A percentile compares a stretch with the other conserved stretches of the same genome.
These are phyloP conservation scores for Cerastoderma edule DNA, from an alignment of 2,888 invertebrate species.

Conservation along the genomic window DNA sequence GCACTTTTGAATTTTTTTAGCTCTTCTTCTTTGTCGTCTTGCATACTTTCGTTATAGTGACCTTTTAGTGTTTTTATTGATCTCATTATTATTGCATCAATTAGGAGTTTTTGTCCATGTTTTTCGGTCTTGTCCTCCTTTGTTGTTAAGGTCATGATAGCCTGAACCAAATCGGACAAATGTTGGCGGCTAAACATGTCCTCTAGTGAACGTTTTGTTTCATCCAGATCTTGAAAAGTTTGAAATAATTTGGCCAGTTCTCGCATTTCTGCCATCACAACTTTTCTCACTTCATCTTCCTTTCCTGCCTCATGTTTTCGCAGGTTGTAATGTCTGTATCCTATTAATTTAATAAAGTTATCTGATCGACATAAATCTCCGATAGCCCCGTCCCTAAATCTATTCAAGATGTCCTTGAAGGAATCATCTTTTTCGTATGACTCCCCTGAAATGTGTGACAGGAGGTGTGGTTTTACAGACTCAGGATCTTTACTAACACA, in stretches of 20 bases:
- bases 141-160: background rate
- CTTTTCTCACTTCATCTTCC: constrained; percentile 13
- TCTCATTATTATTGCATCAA: constrained; percentile 27
- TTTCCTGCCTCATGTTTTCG: constrained; percentile 9
- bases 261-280: constrained; percentile 10
- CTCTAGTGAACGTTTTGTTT: background rate
- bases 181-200: constrained; percentile 25
- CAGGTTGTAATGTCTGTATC: constrained; percentile 13
- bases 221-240: background rate
- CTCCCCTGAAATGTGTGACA: constrained; percentile 2
- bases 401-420: background rate
- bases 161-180: constrained; percentile 6
- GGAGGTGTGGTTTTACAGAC: constrained; percentile 29
- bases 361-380: constrained; percentile 31
- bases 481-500: constrained; percentile 21
- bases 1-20: constrained; percentile 21
- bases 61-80: constrained; percentile 20
- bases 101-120: constrained; percentile 17
- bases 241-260: constrained; percentile 4
- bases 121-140: constrained; percentile 14
- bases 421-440: background rate
- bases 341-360: background rate
- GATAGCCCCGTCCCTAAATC: constrained; percentile 29
- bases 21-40: constrained; percentile 22
- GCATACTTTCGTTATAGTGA: constrained; percentile 25